Evolutionary conservation across 2,797 vertebrate genomes (phyloP), one percentile per base, ranked within the genome.

Genomic region (Leuciscus waleckii): DNA sequence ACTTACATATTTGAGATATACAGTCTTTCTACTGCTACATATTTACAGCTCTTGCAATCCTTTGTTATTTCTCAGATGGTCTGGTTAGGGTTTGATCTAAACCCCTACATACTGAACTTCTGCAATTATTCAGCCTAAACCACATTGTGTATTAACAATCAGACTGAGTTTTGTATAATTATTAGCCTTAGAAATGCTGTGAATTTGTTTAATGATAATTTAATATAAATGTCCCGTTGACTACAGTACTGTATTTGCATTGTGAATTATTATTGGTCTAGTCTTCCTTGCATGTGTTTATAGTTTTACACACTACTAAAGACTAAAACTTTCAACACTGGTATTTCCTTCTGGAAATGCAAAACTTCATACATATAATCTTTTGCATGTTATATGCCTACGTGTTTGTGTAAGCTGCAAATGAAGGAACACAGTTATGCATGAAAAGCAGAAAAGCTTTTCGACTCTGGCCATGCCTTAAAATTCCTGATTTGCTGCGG

Each of bases 401-500:
- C 13, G 35, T 58, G 11, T 41, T 61, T 39, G 35, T 58, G 8
- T 41, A 61, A 80, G 43, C 43, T 4, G 26, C 78, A 68, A 35
- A 61, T 77, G 23, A 35, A 65, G 13, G 43, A 69, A 68, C 17
- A 68, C 16, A n/a, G 63, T 69, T 39, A 80, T 51, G 13, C 19
- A 51, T 32, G 21, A 54, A 37, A 70, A 56, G 39, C 46, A 26
- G 21, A 69, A n/a, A 56, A 69, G 43, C 16, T 11, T 81, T 81
- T 69, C 26, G 46, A 46, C 32, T 71, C 4, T 32, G 39, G 26
- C 46, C 39, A 82, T 63, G 26, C 26, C 37, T 74, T 46, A 46
- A 56, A 29, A 63, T 74, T 74, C 56, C 54, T 82, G 39, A 82
- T 74, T 61, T 74, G 56, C 74, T 74, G 26, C 23, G 2, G 69